phyloP scores from a whole-genome alignment of 2,113 vertebrate species.

The Stomatorhinus ivindoensis region DNA sequence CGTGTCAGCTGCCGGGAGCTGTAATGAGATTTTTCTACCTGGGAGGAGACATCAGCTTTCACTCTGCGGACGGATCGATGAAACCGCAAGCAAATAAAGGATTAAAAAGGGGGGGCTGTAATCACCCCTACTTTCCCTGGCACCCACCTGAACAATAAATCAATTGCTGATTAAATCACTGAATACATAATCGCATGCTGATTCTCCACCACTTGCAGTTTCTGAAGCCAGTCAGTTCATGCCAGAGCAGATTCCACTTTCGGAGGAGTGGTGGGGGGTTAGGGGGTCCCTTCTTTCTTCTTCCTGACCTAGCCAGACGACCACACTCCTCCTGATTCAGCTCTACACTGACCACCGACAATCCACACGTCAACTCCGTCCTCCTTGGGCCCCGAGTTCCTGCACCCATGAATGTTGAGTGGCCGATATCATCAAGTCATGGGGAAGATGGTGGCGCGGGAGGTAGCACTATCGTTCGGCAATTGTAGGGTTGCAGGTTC shows the following conservation, averaged over 20 bases:
- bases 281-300: background rate
- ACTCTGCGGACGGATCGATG: constrained; percentile 7
- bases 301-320: background rate
- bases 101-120: background rate
- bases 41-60: constrained; percentile 9
- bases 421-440: background rate
- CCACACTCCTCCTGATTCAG: background rate
- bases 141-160: background rate
- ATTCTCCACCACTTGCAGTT: background rate
- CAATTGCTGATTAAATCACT: constrained; percentile 1
- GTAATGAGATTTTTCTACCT: constrained; percentile 20
- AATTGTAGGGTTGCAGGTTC: no score
- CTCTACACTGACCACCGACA: background rate
- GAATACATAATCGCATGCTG: background rate
- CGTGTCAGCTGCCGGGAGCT: background rate
- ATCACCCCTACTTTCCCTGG: background rate
- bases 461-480: no score
- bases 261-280: background rate
- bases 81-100: background rate
- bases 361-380: background rate
- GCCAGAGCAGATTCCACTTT: background rate
- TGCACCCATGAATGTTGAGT: no score
- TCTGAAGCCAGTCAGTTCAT: background rate
- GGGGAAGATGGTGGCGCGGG: no score
- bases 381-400: background rate